Conservation (phyloP, 1,140 invertebrate genomes). For the Trichomalopsis sarcophagae region DNA sequence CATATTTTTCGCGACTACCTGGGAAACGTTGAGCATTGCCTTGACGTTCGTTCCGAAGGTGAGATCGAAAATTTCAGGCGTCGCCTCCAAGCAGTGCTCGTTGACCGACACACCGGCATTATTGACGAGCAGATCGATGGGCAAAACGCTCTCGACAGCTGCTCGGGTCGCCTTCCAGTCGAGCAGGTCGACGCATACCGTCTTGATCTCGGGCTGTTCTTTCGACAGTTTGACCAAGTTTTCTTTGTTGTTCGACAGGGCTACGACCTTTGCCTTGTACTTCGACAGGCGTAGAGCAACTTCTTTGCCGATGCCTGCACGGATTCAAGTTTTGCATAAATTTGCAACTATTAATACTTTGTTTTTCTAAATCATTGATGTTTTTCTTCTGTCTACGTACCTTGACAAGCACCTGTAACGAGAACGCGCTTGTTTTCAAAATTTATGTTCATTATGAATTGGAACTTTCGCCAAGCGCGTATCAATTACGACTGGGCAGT, state of each 20-base stretch:
- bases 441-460: conserved; percentile 29
- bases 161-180: conserved; percentile 85
- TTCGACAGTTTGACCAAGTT: conserved; percentile 80
- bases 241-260: conserved; percentile 80
- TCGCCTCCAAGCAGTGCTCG: conserved; percentile 80
- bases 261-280: conserved; percentile 83
- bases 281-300: conserved; percentile 80
- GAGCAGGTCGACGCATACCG: conserved; percentile 81
- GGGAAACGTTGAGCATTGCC: conserved; percentile 88
- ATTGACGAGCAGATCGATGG: conserved; percentile 87
- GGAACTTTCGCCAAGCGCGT: not conserved
- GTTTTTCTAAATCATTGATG: not conserved
- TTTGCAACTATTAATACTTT: not conserved
- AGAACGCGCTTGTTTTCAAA: conserved; percentile 41
- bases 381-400: not conserved
- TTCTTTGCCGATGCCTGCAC: conserved; percentile 84
- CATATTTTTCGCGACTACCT: conserved; percentile 84
- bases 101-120: conserved; percentile 81
- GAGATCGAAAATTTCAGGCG: conserved; percentile 81
- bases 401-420: conserved; percentile 34
- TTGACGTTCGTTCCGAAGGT: conserved; percentile 89
- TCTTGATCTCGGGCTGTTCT: conserved; percentile 79
- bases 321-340: not conserved
- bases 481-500: not conserved
- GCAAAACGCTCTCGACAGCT: conserved; percentile 74